Base-by-base conservation (phyloP, 1,140 invertebrate species). In the Drosophila novamexicana region DNA sequence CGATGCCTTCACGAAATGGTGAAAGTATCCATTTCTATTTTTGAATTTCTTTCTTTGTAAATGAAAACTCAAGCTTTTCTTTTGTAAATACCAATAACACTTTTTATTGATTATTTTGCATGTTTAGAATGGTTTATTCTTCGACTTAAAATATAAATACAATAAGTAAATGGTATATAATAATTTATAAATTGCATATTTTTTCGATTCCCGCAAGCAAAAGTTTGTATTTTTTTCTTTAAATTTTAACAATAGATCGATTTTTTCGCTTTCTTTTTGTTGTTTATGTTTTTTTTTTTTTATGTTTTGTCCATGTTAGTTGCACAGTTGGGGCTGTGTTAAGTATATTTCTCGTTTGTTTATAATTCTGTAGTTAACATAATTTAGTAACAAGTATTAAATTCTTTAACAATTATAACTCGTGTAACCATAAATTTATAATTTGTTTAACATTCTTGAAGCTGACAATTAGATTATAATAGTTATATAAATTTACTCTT, bases 111-210 rank as follows among this genome's bases (percentile, higher is more conserved):
- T 44, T 76, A 56, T 63, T 73, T 62, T 59, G 29, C 8, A 61
- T 62, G 22, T 57, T 77, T 64, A n/a, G 57, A 29, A 39, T 9
- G 9, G 22, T 29, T 49, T 12, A 12, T 49, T 45, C 6, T 49
- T 49, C 7, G 16, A 85, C 79, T 75, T 85, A 78, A 85, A 29
- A 77, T 59, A 71, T 81, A 75, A 86, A 78, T 78, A 78, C 69
- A 77, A 77, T 52, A 37, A 53, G 39, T 82, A 78, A 79, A 83
- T 76, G 67, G 53, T 83, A 82, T 74, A 80, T 84, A 84, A 84
- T 77, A 84, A 77, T 84, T 79, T 85, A 73, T 85, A 85, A 85
- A 85, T 81, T 81, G 69, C 74, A 78, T 75, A 86, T 37, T 68
- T 61, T 78, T 78, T 86, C 57, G 75, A 58, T 72, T 72, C 82